Evolutionary conservation across 2,797 vertebrate genomes (phyloP).

Genomic region (Platalea minor): DNA sequence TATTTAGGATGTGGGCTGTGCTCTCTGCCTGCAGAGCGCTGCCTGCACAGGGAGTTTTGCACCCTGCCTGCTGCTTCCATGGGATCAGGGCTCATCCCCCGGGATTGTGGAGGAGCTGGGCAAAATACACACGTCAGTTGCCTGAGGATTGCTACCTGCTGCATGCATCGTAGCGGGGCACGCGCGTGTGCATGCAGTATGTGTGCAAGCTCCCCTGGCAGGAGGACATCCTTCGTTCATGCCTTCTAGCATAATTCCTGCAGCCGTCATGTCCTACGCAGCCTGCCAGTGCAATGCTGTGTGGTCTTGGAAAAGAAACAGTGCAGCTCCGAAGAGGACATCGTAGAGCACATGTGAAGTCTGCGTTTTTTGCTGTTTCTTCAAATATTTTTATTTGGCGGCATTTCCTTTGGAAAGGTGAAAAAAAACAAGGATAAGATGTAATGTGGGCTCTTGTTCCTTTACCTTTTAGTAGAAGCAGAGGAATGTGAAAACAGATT

Average conservation of each 20-base stretch:
- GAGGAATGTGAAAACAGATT: neutral
- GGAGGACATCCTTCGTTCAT: neutral
- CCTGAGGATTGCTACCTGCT: neutral
- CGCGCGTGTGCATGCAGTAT: rapidly evolving
- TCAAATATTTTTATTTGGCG: neutral
- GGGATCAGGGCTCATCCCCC: neutral
- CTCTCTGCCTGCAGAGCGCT: neutral
- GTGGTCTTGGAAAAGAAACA: neutral
- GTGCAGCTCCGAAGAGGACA: neutral
- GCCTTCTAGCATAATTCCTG: neutral
- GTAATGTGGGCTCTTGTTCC: rapidly evolving
- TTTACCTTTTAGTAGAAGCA: neutral
- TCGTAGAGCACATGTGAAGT: rapidly evolving
- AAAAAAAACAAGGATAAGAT: neutral
- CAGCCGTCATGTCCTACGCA: neutral
- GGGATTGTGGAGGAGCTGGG: neutral
- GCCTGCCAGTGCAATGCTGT: rapidly evolving
- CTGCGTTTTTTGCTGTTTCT: neutral
- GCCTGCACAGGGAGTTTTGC: neutral
- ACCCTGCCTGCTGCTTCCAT: neutral
- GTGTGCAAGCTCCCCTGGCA: neutral
- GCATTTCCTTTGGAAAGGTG: neutral
- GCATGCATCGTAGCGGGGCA: rapidly evolving
- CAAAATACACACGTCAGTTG: rapidly evolving
- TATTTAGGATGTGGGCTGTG: neutral